A percentile compares a stretch with the other conserved stretches of the same genome.
Evolutionary conservation across 2,888 invertebrate genomes (phyloP).

Genomic region (Ennomos quercinarius): DNA sequence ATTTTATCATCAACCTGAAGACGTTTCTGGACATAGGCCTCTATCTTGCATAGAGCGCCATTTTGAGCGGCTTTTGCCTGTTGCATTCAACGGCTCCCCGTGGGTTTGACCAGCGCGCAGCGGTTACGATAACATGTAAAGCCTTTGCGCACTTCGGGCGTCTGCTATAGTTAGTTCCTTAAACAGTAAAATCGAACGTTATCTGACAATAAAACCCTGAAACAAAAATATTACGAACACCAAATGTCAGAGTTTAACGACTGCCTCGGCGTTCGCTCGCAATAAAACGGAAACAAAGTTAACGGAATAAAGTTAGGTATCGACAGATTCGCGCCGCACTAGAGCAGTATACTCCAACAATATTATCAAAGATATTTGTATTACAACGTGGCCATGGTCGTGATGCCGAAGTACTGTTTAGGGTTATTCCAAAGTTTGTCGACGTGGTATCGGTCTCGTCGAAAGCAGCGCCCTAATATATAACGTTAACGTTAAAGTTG

Average conservation of each 20-base stretch:
- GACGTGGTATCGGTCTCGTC: neutral
- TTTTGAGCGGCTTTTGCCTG: too few species aligned
- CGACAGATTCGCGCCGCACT: conserved; percentile 29
- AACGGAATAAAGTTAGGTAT: conserved; percentile 36
- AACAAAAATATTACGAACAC: conserved; percentile 37
- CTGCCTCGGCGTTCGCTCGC: conserved; percentile 42
- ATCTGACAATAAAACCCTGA: conserved; percentile 28
- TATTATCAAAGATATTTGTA: conserved; percentile 20
- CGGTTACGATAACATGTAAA: too few species aligned
- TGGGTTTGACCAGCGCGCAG: too few species aligned
- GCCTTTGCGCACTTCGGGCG: too few species aligned
- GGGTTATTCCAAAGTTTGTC: neutral
- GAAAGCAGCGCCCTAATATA: too few species aligned
- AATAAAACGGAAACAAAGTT: conserved; percentile 51
- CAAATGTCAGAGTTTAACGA: conserved; percentile 46
- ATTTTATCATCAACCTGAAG: too few species aligned
- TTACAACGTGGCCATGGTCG: neutral
- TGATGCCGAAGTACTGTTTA: conserved; percentile 4
- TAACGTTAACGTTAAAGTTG: too few species aligned
- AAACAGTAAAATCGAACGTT: conserved; percentile 42
- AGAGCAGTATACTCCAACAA: conserved; percentile 16
- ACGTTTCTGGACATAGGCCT: too few species aligned
- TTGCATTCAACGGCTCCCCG: too few species aligned
- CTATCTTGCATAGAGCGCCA: too few species aligned
- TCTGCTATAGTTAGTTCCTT: too few species aligned